A percentile compares a stretch with the other conserved stretches of the same genome.
Evolutionary conservation across 2,113 vertebrate species (phyloP).

Genomic region (Mirounga angustirostris): DNA sequence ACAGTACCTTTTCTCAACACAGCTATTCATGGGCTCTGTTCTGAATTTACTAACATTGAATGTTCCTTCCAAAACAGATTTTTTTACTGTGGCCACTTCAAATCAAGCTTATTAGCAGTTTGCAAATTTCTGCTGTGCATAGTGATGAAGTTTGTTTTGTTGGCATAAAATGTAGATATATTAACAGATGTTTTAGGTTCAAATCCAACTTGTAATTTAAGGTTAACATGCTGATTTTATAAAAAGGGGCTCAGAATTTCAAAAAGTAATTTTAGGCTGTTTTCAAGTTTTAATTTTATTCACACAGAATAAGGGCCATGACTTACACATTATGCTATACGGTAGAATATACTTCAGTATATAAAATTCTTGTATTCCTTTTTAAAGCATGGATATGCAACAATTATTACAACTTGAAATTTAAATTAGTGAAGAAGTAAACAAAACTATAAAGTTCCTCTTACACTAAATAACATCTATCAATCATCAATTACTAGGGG

Average conservation of each 20-base stretch:
- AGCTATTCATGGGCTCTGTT: background rate
- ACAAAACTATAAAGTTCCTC: background rate
- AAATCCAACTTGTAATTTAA: conserved; percentile 42
- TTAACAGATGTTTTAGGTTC: conserved; percentile 32
- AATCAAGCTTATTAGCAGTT: background rate
- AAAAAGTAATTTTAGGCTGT: conserved; percentile 17
- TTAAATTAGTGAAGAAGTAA: background rate
- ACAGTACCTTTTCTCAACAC: background rate
- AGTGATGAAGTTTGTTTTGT: background rate
- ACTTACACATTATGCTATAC: background rate
- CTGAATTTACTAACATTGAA: conserved; percentile 10
- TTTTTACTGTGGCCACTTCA: background rate
- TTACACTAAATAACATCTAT: background rate
- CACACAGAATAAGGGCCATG: background rate
- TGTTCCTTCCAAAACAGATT: background rate
- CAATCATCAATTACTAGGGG: background rate
- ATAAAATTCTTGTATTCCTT: background rate
- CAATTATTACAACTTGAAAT: background rate
- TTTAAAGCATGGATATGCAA: background rate
- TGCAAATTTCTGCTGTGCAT: background rate
- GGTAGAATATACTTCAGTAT: background rate
- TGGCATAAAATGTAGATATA: conserved; percentile 10
- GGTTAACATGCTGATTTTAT: background rate
- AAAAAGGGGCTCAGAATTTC: conserved; percentile 12
- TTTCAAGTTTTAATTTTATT: conserved; percentile 57